Conservation (phyloP, 2,888 invertebrate species). For the Sesamia inferens region DNA sequence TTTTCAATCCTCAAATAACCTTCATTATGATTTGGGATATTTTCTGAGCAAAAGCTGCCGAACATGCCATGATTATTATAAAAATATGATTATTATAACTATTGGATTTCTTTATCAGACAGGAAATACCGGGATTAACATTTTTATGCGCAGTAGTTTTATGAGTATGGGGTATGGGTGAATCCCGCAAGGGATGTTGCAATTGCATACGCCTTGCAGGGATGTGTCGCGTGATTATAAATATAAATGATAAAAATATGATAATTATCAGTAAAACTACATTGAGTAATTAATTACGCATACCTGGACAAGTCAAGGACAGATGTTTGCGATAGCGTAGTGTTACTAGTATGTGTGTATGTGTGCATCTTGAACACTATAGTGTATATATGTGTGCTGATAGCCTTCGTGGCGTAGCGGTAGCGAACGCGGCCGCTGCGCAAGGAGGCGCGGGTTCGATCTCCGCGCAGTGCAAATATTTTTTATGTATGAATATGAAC, state of each 20-base stretch:
- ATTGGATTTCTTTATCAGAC: background rate
- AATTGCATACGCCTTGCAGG: background rate
- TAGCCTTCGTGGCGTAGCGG: too few relatives aligned
- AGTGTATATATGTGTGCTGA: too few relatives aligned
- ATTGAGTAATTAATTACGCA: slow-evolving; percentile 14
- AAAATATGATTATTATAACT: background rate
- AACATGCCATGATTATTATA: background rate
- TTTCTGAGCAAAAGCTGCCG: background rate
- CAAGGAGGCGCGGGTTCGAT: too few relatives aligned
- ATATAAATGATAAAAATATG: slow-evolving; percentile 12
- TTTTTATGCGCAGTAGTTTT: background rate
- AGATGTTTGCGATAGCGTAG: slow-evolving; percentile 1
- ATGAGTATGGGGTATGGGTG: background rate
- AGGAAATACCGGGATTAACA: background rate
- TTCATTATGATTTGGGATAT: background rate
- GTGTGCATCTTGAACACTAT: background rate
- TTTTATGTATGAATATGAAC: too few relatives aligned
- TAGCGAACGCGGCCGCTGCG: too few relatives aligned
- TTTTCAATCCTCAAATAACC: background rate
- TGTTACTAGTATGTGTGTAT: slow-evolving; percentile 1
- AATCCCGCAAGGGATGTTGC: slow-evolving; percentile 3
- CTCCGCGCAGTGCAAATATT: too few relatives aligned
- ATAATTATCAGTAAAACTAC: background rate
- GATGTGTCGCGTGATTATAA: slow-evolving; percentile 9
- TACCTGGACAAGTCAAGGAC: background rate